These are phyloP conservation scores for Myotis yumanensis DNA, from an alignment of 2,113 vertebrate species.

Conservation along the genomic window DNA sequence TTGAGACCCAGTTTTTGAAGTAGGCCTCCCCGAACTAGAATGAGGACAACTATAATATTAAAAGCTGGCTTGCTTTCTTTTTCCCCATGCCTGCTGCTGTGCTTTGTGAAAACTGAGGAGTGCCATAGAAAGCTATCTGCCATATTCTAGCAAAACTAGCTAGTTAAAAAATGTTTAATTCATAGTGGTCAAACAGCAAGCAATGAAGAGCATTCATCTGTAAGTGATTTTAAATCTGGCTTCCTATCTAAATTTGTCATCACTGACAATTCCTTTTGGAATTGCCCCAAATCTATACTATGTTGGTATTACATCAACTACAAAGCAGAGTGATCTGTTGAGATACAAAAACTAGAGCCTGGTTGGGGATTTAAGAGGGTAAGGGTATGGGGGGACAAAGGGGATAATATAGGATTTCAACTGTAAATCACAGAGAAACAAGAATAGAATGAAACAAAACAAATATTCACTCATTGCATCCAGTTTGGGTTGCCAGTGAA, in stretches of 20 bases:
- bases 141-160: constrained; percentile 36
- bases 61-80: constrained; percentile 43
- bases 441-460: constrained; percentile 43
- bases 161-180: constrained; percentile 44
- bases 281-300: constrained; percentile 15
- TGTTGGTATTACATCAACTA: neutral
- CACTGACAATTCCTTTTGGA: constrained; percentile 15
- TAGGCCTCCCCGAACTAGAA: constrained; percentile 57
- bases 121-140: neutral
- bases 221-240: constrained; percentile 60
- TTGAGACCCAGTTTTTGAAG: constrained; percentile 79
- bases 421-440: constrained; percentile 32
- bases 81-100: neutral
- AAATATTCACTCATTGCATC: neutral
- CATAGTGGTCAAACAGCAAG: constrained; percentile 7
- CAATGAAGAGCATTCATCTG: constrained; percentile 29
- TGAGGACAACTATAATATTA: constrained; percentile 32
- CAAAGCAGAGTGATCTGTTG: constrained; percentile 24
- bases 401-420: constrained; percentile 22
- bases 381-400: neutral
- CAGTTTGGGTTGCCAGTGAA: neutral
- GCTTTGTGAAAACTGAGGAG: neutral
- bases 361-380: neutral
- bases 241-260: constrained; percentile 16
- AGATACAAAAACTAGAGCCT: constrained; percentile 6